Evolutionary conservation across 2,113 vertebrate species (phyloP).

Genomic region (Muntiacus reevesi): DNA sequence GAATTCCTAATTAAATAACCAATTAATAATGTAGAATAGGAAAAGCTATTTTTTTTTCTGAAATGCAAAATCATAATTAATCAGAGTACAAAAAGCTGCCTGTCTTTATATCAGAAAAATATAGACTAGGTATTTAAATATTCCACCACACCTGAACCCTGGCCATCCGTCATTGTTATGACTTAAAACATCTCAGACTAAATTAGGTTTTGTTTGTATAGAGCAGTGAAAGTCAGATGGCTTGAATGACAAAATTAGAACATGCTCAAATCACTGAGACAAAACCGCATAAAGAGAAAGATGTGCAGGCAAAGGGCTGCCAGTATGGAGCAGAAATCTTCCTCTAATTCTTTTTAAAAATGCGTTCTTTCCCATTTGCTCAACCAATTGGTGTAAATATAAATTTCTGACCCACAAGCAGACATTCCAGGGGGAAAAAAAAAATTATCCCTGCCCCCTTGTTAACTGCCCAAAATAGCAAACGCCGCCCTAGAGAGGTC

Average conservation of each 20-base stretch:
- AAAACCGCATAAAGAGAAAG: conserved; percentile 81
- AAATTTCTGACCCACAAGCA: conserved; percentile 42
- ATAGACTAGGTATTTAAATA: conserved; percentile 87
- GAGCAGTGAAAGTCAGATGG: conserved; percentile 98
- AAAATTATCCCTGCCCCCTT: neutral
- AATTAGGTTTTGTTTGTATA: conserved; percentile 97
- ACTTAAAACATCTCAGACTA: conserved; percentile 94
- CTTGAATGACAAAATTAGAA: conserved; percentile 96
- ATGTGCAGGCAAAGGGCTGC: conserved; percentile 77
- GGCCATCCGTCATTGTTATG: conserved; percentile 98
- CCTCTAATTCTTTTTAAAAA: conserved; percentile 69
- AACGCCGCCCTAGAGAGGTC: neutral
- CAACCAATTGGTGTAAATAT: neutral
- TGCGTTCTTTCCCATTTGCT: neutral
- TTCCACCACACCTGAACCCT: conserved; percentile 95
- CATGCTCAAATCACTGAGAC: conserved; percentile 85
- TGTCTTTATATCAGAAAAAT: conserved; percentile 85
- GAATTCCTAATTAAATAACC: conserved; percentile 94
- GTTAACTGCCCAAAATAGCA: neutral
- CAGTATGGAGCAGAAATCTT: conserved; percentile 74
- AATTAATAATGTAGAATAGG: conserved; percentile 93
- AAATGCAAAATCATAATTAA: conserved; percentile 89
- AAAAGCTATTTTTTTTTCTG: conserved; percentile 81
- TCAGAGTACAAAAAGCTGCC: conserved; percentile 86
- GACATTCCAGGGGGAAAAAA: neutral